phyloP scores from a whole-genome alignment of 2,113 vertebrate species.

The Pachyramphus minor region DNA sequence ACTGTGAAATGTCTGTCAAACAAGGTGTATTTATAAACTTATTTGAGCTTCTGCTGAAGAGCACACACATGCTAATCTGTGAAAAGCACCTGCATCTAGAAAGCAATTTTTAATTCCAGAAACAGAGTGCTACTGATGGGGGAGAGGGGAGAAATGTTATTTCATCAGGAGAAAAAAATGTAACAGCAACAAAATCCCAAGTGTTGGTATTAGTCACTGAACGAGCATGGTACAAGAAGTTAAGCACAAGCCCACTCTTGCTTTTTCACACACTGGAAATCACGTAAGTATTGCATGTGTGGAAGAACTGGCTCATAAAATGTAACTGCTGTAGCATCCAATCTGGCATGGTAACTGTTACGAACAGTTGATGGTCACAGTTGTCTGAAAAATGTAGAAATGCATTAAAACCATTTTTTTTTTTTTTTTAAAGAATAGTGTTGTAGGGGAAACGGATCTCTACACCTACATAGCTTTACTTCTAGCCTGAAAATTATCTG shows the following conservation, averaged over 20 bases:
- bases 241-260: background rate
- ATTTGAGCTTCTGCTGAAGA: background rate
- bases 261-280: background rate
- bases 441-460: background rate
- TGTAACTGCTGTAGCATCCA: background rate
- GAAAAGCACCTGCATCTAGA: background rate
- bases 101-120: background rate
- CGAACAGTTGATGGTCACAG: background rate
- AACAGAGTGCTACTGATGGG: background rate
- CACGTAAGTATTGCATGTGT: fast-evolving
- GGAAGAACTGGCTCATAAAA: background rate
- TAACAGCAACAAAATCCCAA: background rate
- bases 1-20: background rate
- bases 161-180: background rate
- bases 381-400: background rate
- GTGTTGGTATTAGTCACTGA: background rate
- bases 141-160: background rate
- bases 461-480: background rate
- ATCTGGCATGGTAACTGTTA: background rate
- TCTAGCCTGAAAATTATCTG: background rate
- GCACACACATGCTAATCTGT: background rate
- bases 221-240: background rate
- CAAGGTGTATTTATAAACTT: background rate
- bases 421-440: background rate
- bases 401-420: background rate